Base-by-base conservation (phyloP, 2,888 invertebrate species). In the Bedellia somnulentella region DNA sequence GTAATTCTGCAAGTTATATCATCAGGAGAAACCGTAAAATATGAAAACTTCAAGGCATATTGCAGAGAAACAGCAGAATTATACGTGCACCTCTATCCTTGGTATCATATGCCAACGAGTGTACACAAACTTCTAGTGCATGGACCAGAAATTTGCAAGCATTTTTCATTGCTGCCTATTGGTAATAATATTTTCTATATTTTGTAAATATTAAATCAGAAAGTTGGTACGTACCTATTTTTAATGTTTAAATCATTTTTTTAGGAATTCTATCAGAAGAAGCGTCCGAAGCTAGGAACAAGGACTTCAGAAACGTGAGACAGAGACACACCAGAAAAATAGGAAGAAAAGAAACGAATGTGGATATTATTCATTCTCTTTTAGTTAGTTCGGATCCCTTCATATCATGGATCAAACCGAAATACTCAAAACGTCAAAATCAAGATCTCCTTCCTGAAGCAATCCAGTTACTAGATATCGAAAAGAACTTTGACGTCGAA, bases 221-320 rank as follows among this genome's bases (percentile, higher is more conserved):
- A n/a, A n/a, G n/a, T n/a, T n/a, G n/a, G n/a, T n/a, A n/a, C n/a
- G n/a, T n/a, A n/a, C n/a, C n/a, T n/a, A n/a, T n/a, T n/a, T n/a
- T 26, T n/a, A 26, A 26, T n/a, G 9, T 5, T 2, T 6, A 6
- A 3, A 6, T 15, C 9, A 5, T 14, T 2, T 5, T 9, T 4
- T 8, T 26, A 8, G 33, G 35, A 13, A 30, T 33, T 30, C 27
- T 37, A 11, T 32, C 34, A 8, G 31, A 34, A 34, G 34, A 37
- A 34, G 34, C 34, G 26, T 30, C 32, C 8, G 34, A 37, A 32
- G 32, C 34, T n/a, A 21, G 34, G 24, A 34, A 37, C 31, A 33
- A 37, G 27, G 36, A 34, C 12, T 34, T 37, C 26, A 25, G 36
- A 12, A 36, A 32, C 23, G 24, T 24, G 26, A 31, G 33, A 30